phyloP scores from a whole-genome alignment of 2,113 vertebrate species.

The Panurus biarmicus region DNA sequence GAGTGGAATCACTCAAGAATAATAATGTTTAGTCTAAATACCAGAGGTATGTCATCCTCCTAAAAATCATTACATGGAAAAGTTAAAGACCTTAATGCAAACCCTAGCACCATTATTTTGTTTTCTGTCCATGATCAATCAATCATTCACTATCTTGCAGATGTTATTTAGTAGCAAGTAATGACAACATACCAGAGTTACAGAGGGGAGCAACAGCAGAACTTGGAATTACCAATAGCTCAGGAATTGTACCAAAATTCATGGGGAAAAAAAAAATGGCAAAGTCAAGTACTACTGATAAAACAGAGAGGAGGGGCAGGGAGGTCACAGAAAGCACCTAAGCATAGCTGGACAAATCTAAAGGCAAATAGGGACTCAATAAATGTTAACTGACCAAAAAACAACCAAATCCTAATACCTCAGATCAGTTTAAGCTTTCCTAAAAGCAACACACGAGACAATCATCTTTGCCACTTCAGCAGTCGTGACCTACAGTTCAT shows the following conservation, averaged over 20 bases:
- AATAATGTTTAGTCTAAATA: not conserved
- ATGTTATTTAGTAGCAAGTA: not conserved
- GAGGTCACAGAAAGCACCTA: not conserved
- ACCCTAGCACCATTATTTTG: not conserved
- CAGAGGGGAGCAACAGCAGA: not conserved
- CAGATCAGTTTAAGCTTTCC: not conserved
- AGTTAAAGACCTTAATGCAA: not conserved
- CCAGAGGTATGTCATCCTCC: not conserved
- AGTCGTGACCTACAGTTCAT: not conserved
- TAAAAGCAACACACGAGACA: not conserved
- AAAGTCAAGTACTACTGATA: not conserved
- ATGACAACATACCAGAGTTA: not conserved
- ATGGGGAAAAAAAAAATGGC: not conserved
- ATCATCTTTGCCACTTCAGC: not conserved
- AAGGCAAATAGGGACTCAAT: not conserved
- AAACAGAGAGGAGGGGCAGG: accelerated
- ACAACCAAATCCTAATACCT: not conserved
- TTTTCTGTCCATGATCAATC: not conserved
- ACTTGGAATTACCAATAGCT: not conserved
- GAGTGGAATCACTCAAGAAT: not conserved
- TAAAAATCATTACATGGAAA: not conserved
- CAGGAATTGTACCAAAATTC: not conserved
- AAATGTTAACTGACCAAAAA: not conserved
- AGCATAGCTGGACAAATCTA: not conserved
- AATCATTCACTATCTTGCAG: not conserved